Conservation (phyloP, 2,888 invertebrate genomes). For the Eretmocerus hayati region DNA sequence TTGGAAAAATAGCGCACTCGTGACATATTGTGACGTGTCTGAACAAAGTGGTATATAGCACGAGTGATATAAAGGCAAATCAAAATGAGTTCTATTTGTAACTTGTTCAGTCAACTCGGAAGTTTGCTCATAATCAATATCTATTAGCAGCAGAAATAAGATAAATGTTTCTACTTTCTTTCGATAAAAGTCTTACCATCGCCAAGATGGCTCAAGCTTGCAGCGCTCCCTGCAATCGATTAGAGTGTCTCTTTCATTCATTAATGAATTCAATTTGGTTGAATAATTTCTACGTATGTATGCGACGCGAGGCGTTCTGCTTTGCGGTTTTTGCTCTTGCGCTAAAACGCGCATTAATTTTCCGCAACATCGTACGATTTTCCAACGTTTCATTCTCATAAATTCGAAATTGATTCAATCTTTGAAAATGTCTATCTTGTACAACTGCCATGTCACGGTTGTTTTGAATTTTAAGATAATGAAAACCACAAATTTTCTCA, state of each 20-base stretch:
- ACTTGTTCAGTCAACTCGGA: conserved; percentile 3
- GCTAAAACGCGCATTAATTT: too few relatives aligned
- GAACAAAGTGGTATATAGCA: background rate
- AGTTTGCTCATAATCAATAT: background rate
- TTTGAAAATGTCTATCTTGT: too few relatives aligned
- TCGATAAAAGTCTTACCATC: conserved; percentile 29
- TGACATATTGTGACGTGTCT: conserved; percentile 1
- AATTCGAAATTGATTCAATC: too few relatives aligned
- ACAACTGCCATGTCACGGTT: too few relatives aligned
- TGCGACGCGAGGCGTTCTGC: too few relatives aligned
- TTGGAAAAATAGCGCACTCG: conserved; percentile 9
- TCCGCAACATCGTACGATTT: too few relatives aligned
- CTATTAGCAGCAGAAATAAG: conserved; percentile 2
- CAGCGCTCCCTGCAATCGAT: conserved; percentile 31
- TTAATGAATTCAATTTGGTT: background rate
- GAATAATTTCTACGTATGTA: conserved; percentile 11
- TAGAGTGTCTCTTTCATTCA: conserved; percentile 30
- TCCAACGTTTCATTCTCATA: too few relatives aligned
- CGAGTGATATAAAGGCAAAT: too few relatives aligned
- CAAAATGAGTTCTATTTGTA: too few relatives aligned
- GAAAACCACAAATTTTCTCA: too few relatives aligned
- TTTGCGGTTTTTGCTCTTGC: too few relatives aligned
- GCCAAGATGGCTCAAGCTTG: conserved; percentile 29
- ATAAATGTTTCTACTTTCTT: conserved; percentile 24
- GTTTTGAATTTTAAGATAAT: too few relatives aligned